Evolutionary conservation across 2,113 vertebrate genomes (phyloP).

Genomic region (Fulica atra): DNA sequence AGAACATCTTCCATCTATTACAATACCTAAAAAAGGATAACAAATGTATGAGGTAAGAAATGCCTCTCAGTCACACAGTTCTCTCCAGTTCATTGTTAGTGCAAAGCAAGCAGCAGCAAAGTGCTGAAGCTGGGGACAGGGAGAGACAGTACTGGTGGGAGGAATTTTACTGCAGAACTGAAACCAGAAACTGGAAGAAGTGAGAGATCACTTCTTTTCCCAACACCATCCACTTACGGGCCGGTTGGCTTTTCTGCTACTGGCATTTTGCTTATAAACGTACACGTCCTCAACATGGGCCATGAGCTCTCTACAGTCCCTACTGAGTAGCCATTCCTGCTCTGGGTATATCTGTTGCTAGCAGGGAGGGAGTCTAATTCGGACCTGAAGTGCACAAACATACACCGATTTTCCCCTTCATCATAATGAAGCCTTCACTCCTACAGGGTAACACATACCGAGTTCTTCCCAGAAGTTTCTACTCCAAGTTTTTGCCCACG

Average conservation of each 20-base stretch:
- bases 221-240: background rate
- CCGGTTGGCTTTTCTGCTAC: background rate
- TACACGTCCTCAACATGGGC: background rate
- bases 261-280: background rate
- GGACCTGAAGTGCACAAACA: background rate
- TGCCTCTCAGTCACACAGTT: background rate
- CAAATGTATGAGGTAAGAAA: background rate
- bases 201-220: background rate
- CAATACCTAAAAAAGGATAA: background rate
- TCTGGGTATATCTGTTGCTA: background rate
- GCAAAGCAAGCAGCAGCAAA: background rate
- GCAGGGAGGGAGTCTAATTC: background rate
- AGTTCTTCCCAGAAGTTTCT: background rate
- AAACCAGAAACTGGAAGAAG: background rate
- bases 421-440: background rate
- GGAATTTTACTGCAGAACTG: background rate
- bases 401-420: background rate
- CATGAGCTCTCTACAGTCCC: background rate
- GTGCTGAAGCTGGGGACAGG: background rate
- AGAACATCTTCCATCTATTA: background rate
- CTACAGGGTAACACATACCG: rapidly evolving
- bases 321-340: background rate
- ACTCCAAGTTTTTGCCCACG: background rate
- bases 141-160: background rate
- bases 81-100: background rate